These are phyloP conservation scores for Morpho deidamia DNA, from an alignment of 2,888 invertebrate species.

Conservation along the genomic window DNA sequence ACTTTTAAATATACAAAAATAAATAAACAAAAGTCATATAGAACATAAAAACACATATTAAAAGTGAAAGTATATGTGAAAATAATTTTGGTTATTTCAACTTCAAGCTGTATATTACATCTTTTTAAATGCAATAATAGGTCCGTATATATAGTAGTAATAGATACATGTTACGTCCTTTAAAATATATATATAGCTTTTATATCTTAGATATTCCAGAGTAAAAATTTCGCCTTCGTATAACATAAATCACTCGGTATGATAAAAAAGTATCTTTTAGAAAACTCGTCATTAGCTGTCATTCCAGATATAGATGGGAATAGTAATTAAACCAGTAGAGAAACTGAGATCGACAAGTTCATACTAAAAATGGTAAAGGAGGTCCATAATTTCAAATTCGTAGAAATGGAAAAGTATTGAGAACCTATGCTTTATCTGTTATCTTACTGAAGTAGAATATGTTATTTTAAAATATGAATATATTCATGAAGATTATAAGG, in stretches of 20 bases:
- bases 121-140: too few species aligned
- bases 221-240: neutral
- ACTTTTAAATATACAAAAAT: too few species aligned
- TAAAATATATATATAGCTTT: too few species aligned
- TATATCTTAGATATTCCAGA: neutral
- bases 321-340: constrained; percentile 28
- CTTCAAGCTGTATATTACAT: too few species aligned
- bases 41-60: too few species aligned
- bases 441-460: neutral
- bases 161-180: too few species aligned
- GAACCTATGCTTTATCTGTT: neutral
- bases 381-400: constrained; percentile 12
- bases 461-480: too few species aligned
- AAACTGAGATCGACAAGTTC: constrained; percentile 20
- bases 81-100: too few species aligned
- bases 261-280: constrained; percentile 19
- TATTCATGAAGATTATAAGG: too few species aligned
- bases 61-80: too few species aligned
- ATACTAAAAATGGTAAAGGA: constrained; percentile 8
- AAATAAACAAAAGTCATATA: too few species aligned
- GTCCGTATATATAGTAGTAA: too few species aligned
- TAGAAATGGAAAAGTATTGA: neutral
- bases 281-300: constrained; percentile 21
- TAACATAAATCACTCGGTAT: constrained; percentile 1
- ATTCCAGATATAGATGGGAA: constrained; percentile 15